Conservation (phyloP, 2,113 vertebrate genomes). For the Pavo muticus region DNA sequence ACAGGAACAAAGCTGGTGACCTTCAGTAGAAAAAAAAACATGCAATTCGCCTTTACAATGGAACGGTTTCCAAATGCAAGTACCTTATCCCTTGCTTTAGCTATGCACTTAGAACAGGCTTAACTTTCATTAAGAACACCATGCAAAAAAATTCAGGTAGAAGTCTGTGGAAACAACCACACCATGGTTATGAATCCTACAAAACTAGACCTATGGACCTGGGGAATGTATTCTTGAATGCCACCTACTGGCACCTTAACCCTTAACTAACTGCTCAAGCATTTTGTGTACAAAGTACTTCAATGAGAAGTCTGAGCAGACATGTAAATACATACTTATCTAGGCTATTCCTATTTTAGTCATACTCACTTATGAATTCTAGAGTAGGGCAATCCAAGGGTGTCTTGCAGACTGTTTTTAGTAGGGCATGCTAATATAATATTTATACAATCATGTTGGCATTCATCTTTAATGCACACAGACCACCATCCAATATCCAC, state of each 20-base stretch:
- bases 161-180: fast-evolving
- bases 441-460: neutral
- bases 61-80: neutral
- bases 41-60: neutral
- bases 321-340: neutral
- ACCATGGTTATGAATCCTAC: fast-evolving
- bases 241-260: slow-evolving; percentile 1
- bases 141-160: fast-evolving
- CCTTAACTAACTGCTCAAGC: neutral
- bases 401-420: neutral
- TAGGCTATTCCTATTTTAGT: neutral
- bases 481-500: fast-evolving
- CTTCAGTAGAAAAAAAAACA: neutral
- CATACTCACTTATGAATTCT: neutral
- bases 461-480: neutral
- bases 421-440: neutral
- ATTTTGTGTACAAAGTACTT: fast-evolving
- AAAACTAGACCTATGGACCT: fast-evolving
- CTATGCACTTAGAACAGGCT: neutral
- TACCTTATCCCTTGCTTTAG: neutral
- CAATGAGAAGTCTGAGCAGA: neutral
- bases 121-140: neutral
- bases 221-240: neutral
- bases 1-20: neutral
- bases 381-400: neutral